Evolutionary conservation across 1,140 invertebrate genomes (phyloP).

Genomic region (Zaprionus camerounensis): DNA sequence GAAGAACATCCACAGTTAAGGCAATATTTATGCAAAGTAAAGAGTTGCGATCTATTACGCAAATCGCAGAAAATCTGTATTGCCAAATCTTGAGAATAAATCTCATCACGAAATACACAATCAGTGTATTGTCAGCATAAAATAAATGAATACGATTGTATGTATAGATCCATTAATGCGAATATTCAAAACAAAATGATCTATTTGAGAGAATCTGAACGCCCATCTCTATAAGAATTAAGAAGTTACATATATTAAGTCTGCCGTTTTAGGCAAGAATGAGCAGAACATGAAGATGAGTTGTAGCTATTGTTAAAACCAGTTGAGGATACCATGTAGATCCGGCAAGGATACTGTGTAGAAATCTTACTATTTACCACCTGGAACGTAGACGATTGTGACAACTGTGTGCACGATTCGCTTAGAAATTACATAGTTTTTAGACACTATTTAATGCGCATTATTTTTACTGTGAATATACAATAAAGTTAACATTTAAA

Average conservation of each 20-base stretch:
- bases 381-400: conserved; percentile 41
- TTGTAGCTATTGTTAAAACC: conserved; percentile 26
- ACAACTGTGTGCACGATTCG: conserved; percentile 26
- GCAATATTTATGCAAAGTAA: not conserved
- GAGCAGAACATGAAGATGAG: not conserved
- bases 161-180: not conserved
- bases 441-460: conserved; percentile 55
- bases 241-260: conserved; percentile 16
- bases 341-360: conserved; percentile 2
- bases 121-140: not conserved
- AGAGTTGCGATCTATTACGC: not conserved
- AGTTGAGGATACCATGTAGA: conserved; percentile 15
- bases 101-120: not conserved
- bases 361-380: conserved; percentile 34
- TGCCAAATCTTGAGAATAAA: no score
- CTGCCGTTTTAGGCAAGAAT: conserved; percentile 54
- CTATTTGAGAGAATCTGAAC: not conserved
- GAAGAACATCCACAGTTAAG: not conserved
- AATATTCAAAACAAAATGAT: conserved; percentile 9
- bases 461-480: conserved; percentile 69
- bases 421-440: conserved; percentile 39
- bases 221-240: conserved; percentile 21
- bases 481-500: conserved; percentile 80
- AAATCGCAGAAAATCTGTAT: no score
- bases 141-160: not conserved